Base-by-base conservation (phyloP, 2,113 vertebrate genomes). In the Petrocephalus zakoni region DNA sequence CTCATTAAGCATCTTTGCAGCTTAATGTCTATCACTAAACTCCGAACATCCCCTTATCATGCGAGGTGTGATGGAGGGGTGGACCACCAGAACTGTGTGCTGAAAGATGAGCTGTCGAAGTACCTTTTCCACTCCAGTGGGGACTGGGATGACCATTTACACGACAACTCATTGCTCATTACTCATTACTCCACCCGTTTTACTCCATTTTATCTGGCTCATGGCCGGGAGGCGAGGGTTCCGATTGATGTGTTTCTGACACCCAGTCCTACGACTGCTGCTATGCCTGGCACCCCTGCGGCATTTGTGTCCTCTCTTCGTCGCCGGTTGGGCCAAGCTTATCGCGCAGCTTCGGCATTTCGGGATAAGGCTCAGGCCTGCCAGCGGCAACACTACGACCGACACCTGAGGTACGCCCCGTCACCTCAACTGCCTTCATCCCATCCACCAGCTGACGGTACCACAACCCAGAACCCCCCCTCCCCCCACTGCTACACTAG, bases 91-190 rank as follows among this genome's bases (percentile, higher is more conserved):
- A 88, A 90, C 10, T 25, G n/a, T 2, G 86, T 52, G 5, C 4
- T 88, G 4, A 87, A 88, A 53, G 89, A 81, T 1, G 84, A 88
- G 68, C 83, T 87, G n/a, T 19, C 83, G 9, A 88, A 90, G 42
- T 82, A 78, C 17, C 56, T 90, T 37, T 90, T 90, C 86, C 61
- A 81, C 47, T 61, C 51, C 11, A 34, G 87, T 34, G 29, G 2
- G 2, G 87, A 90, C 5, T 90, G 87, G 89, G 53, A 90, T n/a
- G 42, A 88, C 42, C 85, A 87, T 34, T 55, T 90, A 9, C 75
- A 89, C 53, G 9, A 85, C 42, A 17, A 88, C 29, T 22, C 90
- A 90, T 51, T 46, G 89, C 37, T 46, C 68, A 0, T 87, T n/a
- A n/a, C n/a, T n/a, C n/a, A n/a, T n/a, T n/a, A n/a, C n/a, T n/a